Evolutionary conservation across 2,797 vertebrate genomes (phyloP), one percentile per base, ranked within the genome.

Genomic region (Micropoecilia bifurca): DNA sequence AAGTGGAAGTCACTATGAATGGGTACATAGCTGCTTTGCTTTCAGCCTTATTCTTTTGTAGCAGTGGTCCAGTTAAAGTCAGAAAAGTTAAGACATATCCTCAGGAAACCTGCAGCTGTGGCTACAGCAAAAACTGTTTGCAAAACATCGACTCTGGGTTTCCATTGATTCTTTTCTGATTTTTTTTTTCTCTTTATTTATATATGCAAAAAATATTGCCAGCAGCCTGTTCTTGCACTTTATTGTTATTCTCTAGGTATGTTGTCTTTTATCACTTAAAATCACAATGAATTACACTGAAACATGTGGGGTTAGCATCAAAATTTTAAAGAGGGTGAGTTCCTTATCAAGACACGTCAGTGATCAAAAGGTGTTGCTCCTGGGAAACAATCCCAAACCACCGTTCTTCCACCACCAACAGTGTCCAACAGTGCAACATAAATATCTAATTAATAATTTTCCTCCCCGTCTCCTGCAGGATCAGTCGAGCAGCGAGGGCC

Each of bases 401-500:
- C 9, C 18, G 20, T 20, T 66, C 61, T 39, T 39, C 18, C 63
- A 25, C 14, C 59, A 20, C 63, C 8, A 41, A 41, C 39, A 41
- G 1, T 41, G 36, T 41, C 41, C 20, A 8, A 63, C 57, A 3
- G 36, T 5, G 36, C 10, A 68, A 22, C 30, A 2, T 22, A 12
- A 2, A 41, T 10, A 14, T 45, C 13, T 10, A 4, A 3, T 46
- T 2, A 0, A 5, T 59, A 77, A 39, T 20, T 0, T 25, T 76
- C 7, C 3, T 78, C 68, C 28, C 28, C 39, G 3, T 81, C 28
- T 69, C 66, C 93, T 96, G 22, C 94, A 96, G 87, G 88, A 83
- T 30, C 80, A 77, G 82, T 80, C 86, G 0, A 74, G 83, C 73
- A 71, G 81, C 0, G 76, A 92, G 18, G 90, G 90, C 68, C 84